A percentile compares a stretch with the other conserved stretches of the same genome.
These are phyloP conservation scores for Centruroides sculpturatus DNA, from an alignment of 1,140 invertebrate genomes.

Conservation along the genomic window DNA sequence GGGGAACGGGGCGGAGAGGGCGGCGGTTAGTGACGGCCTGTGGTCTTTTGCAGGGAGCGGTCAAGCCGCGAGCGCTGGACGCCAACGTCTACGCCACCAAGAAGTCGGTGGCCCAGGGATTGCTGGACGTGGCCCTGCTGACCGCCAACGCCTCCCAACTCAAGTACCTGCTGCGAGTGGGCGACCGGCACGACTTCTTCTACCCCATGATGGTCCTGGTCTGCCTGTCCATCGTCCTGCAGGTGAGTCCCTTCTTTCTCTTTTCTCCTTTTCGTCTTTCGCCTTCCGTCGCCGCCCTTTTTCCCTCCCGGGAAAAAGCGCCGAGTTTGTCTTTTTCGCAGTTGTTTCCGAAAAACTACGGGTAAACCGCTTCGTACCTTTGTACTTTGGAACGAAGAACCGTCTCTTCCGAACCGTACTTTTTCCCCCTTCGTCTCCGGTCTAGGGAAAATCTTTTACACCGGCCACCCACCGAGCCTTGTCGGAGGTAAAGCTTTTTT, in stretches of 20 bases:
- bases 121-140: conserved; percentile 32
- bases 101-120: conserved; percentile 58
- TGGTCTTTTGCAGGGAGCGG: no score
- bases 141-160: conserved; percentile 62
- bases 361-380: no score
- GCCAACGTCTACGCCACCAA: conserved; percentile 72
- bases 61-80: conserved; percentile 34
- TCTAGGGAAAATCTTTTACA: no score
- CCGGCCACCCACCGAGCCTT: no score
- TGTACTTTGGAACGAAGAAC: no score
- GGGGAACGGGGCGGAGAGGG: no score
- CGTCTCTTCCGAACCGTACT: no score
- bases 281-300: neutral
- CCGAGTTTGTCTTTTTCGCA: neutral
- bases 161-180: conserved; percentile 49
- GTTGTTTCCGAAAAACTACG: no score
- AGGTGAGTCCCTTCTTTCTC: conserved; percentile 39
- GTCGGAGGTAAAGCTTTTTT: no score
- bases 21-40: no score
- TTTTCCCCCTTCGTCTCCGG: no score
- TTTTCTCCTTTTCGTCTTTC: neutral
- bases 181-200: conserved; percentile 19
- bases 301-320: neutral
- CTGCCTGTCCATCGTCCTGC: conserved; percentile 64
- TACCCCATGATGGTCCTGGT: conserved; percentile 54